Base-by-base conservation (phyloP, 2,888 invertebrate genomes). In the Oxyteleia sp. region DNA sequence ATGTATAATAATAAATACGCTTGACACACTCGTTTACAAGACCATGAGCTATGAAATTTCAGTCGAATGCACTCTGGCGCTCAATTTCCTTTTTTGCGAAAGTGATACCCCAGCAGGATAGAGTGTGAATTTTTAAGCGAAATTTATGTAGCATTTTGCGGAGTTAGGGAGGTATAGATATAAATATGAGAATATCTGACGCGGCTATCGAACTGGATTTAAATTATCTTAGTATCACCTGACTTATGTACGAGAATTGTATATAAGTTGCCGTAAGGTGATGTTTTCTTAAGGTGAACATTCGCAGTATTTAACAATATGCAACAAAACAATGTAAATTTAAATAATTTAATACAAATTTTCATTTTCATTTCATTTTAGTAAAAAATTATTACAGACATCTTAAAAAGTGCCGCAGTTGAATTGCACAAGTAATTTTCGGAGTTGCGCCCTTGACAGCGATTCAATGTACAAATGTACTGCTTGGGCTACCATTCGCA, bases 11-110 rank as follows among this genome's bases (percentile, higher is more conserved):
- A 74, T 53, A 51, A 51, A 35, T 49, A 29, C 16, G 38, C 38
- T 49, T 61, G 71, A 59, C 41, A 45, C 16, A 13, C 43, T 26
- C 16, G 66, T 57, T 75, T 66, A 59, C 66, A 53, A 57, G 64
- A 75, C 47, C 75, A 66, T 75, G 57, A 66, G 18, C 75, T 66
- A 66, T 75, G 49, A 47, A 75, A 75, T 57, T 75, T 75, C 66
- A 55, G 53, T 45, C 45, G 47, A 63, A 64, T 47, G 23, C 64
- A 51, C 45, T 74, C 63, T 63, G 51, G 61, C 43, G 35, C 61
- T 49, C 63, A 74, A 63, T 74, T 74, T 74, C 53, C 63, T 43
- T 63, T 72, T 72, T 72, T 51, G 32, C 26, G 41, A 23, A 59
- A 61, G 47, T 72, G 61, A 61, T 61, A 51, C 26, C 15, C 29